Conservation (phyloP, 2,113 vertebrate genomes). For the Myotis yumanensis region DNA sequence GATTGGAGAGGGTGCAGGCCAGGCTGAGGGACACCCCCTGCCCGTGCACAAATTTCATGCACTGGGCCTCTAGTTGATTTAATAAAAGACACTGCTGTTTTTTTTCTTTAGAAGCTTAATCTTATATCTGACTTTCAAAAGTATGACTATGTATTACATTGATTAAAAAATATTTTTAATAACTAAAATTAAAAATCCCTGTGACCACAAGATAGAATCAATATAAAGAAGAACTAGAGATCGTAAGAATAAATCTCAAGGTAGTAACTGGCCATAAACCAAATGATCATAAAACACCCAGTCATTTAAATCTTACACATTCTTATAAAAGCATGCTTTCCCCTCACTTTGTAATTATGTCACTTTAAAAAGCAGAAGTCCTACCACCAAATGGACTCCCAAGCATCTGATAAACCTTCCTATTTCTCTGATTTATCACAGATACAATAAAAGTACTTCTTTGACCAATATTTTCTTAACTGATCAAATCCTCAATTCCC, state of each 20-base stretch:
- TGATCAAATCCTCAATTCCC: conserved; percentile 10
- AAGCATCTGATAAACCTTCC: neutral
- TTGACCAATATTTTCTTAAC: conserved; percentile 36
- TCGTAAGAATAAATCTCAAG: neutral
- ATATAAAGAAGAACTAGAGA: neutral
- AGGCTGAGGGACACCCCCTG: too few relatives aligned
- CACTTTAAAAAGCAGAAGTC: conserved; percentile 13
- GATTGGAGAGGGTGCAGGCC: too few relatives aligned
- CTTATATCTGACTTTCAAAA: conserved; percentile 39
- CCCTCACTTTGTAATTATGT: neutral
- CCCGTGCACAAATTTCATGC: too few relatives aligned
- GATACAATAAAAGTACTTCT: neutral
- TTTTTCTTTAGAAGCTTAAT: neutral
- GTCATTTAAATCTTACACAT: neutral
- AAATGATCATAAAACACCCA: neutral
- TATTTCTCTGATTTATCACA: neutral
- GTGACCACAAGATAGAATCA: neutral
- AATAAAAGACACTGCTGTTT: neutral
- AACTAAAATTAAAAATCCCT: conserved; percentile 13
- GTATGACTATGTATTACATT: neutral
- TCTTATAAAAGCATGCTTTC: neutral
- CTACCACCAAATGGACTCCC: neutral
- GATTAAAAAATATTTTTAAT: conserved; percentile 9
- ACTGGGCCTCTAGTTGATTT: too few relatives aligned
- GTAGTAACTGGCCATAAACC: neutral